Percentiles rank a stretch among this genome's conserved stretches.
Conservation (phyloP, 2,113 vertebrate genomes). For the Gymnarchus niloticus region DNA sequence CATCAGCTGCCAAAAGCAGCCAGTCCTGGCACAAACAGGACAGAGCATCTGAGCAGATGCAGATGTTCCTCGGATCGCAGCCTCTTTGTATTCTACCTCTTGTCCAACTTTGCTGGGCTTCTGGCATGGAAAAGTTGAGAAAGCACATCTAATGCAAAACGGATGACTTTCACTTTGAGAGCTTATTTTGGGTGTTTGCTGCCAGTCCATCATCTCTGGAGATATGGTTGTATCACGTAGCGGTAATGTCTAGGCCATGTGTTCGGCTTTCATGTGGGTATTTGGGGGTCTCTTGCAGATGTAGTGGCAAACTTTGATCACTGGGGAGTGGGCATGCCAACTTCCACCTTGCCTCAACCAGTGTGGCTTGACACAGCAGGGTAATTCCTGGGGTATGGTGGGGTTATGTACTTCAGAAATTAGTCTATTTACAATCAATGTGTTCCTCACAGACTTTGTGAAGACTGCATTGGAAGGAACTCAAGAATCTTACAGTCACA, state of each 20-base stretch:
- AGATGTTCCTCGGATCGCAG: no score
- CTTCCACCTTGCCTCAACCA: background rate
- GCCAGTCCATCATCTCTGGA: background rate
- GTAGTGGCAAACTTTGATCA: background rate
- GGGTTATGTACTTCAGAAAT: background rate
- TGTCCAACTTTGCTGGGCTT: background rate
- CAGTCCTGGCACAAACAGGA: background rate
- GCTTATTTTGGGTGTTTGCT: background rate
- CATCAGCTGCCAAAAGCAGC: background rate
- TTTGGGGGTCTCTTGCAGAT: background rate
- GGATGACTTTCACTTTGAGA: background rate
- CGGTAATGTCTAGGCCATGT: background rate
- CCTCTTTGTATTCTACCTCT: background rate
- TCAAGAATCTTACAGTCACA: constrained; percentile 61
- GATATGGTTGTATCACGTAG: background rate
- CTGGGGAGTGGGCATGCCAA: background rate
- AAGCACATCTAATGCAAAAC: background rate
- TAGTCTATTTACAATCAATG: background rate
- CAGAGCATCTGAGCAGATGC: background rate
- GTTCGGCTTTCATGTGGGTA: background rate
- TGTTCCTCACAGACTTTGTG: constrained; percentile 66
- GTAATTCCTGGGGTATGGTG: background rate
- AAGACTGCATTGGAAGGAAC: constrained; percentile 81
- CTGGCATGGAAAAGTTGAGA: background rate
- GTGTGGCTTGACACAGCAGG: background rate